Evolutionary conservation across 2,888 invertebrate species (phyloP).

Genomic region (Archaeoteleia sp.): DNA sequence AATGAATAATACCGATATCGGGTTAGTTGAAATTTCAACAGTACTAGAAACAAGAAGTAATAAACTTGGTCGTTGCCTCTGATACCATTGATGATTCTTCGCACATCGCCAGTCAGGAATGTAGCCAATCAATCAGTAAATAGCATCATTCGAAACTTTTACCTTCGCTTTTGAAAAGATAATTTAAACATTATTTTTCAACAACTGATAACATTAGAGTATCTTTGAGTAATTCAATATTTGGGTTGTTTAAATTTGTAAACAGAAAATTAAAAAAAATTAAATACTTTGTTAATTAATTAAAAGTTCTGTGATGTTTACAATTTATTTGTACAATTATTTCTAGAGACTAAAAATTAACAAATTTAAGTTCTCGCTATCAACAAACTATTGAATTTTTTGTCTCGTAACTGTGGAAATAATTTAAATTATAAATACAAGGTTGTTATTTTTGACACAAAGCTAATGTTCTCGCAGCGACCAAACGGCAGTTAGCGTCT

Average conservation of each 20-base stretch:
- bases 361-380: too few species aligned
- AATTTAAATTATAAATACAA: neutral
- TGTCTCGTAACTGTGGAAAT: neutral
- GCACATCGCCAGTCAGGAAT: conserved; percentile 54
- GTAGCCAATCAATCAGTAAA: conserved; percentile 59
- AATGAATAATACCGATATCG: conserved; percentile 1
- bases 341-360: too few species aligned
- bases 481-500: conserved; percentile 26
- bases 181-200: too few species aligned
- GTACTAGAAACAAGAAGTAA: conserved; percentile 2
- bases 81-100: conserved; percentile 52
- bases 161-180: too few species aligned
- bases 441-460: conserved; percentile 24
- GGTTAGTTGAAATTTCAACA: conserved; percentile 3
- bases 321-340: too few species aligned
- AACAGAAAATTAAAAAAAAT: too few species aligned
- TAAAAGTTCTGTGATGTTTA: too few species aligned
- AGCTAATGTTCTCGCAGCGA: conserved; percentile 11
- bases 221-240: too few species aligned
- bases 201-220: too few species aligned
- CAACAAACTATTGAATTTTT: too few species aligned
- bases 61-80: conserved; percentile 11
- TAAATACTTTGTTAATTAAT: too few species aligned
- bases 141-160: conserved; percentile 48
- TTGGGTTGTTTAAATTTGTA: too few species aligned